A percentile compares a stretch with the other conserved stretches of the same genome.
Conservation (phyloP, 2,888 invertebrate genomes). For the Calliphora vomitoria region DNA sequence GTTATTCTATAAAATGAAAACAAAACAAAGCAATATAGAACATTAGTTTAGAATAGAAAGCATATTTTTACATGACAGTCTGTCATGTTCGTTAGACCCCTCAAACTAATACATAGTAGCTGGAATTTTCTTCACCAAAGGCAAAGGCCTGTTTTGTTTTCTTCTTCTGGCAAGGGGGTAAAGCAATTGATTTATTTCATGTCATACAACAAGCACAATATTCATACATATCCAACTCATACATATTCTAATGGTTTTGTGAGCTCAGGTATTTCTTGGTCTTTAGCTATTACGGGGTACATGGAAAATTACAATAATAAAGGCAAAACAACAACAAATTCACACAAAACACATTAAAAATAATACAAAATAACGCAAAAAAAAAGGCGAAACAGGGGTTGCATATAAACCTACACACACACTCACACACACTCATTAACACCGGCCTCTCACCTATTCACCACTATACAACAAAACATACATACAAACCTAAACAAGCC, state of each 20-base stretch:
- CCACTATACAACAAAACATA: not conserved
- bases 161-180: constrained; percentile 18
- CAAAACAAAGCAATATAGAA: not conserved
- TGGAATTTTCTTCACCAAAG: constrained; percentile 35
- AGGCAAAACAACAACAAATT: constrained; percentile 38
- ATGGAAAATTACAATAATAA: constrained; percentile 68
- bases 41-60: constrained; percentile 13
- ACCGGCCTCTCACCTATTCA: constrained; percentile 34
- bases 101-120: constrained; percentile 44
- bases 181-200: constrained; percentile 71
- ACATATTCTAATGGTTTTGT: constrained; percentile 54
- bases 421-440: not conserved
- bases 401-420: constrained; percentile 18
- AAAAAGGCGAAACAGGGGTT: constrained; percentile 68
- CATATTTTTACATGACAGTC: constrained; percentile 6
- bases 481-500: too few relatives aligned
- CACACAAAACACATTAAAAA: constrained; percentile 55
- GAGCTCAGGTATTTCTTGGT: constrained; percentile 60
- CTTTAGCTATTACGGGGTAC: constrained; percentile 56
- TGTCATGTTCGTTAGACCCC: not conserved
- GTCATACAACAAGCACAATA: constrained; percentile 44
- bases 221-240: constrained; percentile 38
- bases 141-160: constrained; percentile 37
- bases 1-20: constrained; percentile 32
- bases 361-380: constrained; percentile 51